Evolutionary conservation across 2,797 vertebrate genomes (phyloP).

Genomic region (Cossypha polioptera): DNA sequence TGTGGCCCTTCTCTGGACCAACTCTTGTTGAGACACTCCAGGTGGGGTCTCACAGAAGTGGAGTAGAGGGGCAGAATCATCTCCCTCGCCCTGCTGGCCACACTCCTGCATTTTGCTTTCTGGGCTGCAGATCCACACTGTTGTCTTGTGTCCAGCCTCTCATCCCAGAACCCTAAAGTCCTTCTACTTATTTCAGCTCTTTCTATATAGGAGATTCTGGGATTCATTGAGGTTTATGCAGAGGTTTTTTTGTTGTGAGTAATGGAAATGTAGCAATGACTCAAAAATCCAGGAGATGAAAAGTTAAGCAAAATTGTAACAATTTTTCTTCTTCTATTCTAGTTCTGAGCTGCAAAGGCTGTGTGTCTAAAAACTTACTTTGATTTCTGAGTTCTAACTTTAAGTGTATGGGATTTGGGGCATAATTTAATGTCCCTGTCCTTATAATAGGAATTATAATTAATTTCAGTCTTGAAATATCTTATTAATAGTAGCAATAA

Average conservation of each 20-base stretch:
- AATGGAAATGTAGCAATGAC: neutral
- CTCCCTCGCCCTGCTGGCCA: fast-evolving
- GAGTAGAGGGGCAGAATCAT: neutral
- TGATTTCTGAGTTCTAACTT: neutral
- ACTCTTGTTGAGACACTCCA: neutral
- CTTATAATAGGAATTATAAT: neutral
- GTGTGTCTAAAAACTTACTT: neutral
- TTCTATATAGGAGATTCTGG: neutral
- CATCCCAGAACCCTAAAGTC: neutral
- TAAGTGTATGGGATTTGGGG: neutral
- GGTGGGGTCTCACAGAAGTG: neutral
- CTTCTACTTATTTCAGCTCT: neutral
- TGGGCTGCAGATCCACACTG: neutral
- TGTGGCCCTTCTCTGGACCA: neutral
- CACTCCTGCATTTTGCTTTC: neutral
- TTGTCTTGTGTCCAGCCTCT: neutral
- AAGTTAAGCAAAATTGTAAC: neutral
- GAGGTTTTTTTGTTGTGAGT: neutral
- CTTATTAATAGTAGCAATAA: neutral
- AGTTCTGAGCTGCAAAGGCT: neutral
- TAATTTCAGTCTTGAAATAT: neutral
- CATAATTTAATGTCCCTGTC: neutral
- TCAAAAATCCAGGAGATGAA: neutral
- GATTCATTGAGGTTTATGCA: neutral
- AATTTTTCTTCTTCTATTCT: neutral